phyloP scores from a whole-genome alignment of 92 coral and sea anemone species.

The Micromussa lordhowensis region DNA sequence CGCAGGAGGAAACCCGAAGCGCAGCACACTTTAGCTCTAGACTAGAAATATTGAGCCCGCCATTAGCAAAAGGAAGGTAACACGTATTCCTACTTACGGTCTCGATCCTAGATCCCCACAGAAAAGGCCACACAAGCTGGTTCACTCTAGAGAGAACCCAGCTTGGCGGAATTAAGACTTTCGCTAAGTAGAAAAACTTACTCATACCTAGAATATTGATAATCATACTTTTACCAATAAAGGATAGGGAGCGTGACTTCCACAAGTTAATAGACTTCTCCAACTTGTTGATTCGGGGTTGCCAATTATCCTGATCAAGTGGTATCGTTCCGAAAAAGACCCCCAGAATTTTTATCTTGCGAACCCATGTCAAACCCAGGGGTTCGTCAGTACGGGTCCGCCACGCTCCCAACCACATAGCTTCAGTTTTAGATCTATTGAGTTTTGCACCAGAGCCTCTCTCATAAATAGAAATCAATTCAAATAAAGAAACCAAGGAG shows the following conservation, averaged over 20 bases:
- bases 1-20: too few relatives aligned
- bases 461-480: not conserved
- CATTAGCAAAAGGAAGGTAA: fast-evolving
- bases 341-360: conserved; percentile 11
- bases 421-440: conserved; percentile 35
- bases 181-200: not conserved
- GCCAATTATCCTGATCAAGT: too few relatives aligned
- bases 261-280: conserved; percentile 25
- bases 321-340: too few relatives aligned
- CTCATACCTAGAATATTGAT: not conserved
- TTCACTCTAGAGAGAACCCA: not conserved
- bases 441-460: too few relatives aligned
- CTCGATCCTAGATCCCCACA: conserved; percentile 33
- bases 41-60: conserved; percentile 18
- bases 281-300: not conserved
- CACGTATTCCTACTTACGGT: not conserved
- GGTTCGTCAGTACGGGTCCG: not conserved
- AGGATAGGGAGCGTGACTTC: not conserved
- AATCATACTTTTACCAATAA: not conserved
- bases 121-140: not conserved
- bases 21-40: not conserved
- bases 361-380: conserved; percentile 25
- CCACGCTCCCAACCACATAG: conserved; percentile 48
- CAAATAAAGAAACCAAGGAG: conserved; percentile 1
- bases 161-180: not conserved